Conservation (phyloP, 2,113 vertebrate genomes). For the Meleagris gallopavo region DNA sequence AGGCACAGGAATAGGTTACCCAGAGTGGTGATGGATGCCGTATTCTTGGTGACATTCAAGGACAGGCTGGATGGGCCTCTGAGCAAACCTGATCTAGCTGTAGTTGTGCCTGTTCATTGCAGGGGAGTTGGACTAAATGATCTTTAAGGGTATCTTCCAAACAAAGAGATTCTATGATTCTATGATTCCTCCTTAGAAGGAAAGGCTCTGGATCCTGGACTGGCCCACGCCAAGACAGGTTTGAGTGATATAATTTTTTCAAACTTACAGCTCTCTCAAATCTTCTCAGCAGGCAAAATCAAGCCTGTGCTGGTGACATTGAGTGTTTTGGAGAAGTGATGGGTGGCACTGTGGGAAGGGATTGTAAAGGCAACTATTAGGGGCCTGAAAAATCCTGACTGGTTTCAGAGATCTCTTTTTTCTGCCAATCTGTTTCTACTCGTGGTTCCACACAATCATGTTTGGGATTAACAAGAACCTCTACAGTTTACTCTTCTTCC, state of each 20-base stretch:
- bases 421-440: neutral
- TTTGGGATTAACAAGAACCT: neutral
- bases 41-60: too few relatives aligned
- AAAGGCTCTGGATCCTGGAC: neutral
- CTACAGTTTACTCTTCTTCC: neutral
- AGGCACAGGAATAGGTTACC: too few relatives aligned
- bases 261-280: neutral
- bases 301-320: neutral
- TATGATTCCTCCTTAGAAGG: neutral
- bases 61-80: too few relatives aligned
- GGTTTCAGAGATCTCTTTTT: neutral
- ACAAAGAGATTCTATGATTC: neutral
- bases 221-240: neutral
- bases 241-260: neutral
- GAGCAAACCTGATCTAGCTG: too few relatives aligned
- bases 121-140: too few relatives aligned
- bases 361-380: neutral
- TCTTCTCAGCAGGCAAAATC: neutral
- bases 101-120: too few relatives aligned
- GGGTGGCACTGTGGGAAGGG: rapidly evolving
- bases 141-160: too few relatives aligned
- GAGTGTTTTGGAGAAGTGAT: neutral
- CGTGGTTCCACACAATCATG: neutral
- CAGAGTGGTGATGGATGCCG: too few relatives aligned
- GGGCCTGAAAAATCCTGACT: neutral